Base-by-base conservation (phyloP, 2,888 invertebrate species). In the Stenodera caucasica region DNA sequence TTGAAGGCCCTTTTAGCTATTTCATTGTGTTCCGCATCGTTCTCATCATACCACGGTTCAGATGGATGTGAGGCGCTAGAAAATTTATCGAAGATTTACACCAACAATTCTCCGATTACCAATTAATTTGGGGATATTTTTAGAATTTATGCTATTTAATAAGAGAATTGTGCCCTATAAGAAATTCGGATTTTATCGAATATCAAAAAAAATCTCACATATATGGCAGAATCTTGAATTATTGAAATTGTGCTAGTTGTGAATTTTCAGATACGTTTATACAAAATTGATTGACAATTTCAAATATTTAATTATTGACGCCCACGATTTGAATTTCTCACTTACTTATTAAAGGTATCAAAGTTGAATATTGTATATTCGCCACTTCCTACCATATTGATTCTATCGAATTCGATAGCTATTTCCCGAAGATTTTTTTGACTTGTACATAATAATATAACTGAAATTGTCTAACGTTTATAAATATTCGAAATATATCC, bases 291-390 rank as follows among this genome's bases (percentile, higher is more conserved):
- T n/a, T n/a, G n/a, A n/a, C n/a, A n/a, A n/a, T n/a, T n/a, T n/a
- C n/a, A n/a, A n/a, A n/a, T n/a, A n/a, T n/a, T n/a, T n/a, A n/a
- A n/a, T n/a, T n/a, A n/a, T n/a, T n/a, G n/a, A n/a, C n/a, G n/a
- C n/a, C n/a, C n/a, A n/a, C 26, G 26, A 26, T 26, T 26, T 2
- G 5, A 26, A 26, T 26, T 26, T 5, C 5, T 26, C 58, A 80
- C 89, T 88, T 82, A 98, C 98, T 95, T 94, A 68, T 94, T 94
- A 81, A 96, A 97, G 35, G 98, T 85, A 80, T 98, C 97, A 73
- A 98, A 94, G 81, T 96, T 98, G 83, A 99, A 94, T 84, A 99
- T 97, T 55, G 97, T 95, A 81, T 98, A 99, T 83, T 98, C 98
- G 7, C 98, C 98, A 61, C 92, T 93, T 58, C 92, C 90, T 68